These are phyloP conservation scores for Poecilia velifera DNA, from an alignment of 2,797 vertebrate genomes.

Conservation along the genomic window DNA sequence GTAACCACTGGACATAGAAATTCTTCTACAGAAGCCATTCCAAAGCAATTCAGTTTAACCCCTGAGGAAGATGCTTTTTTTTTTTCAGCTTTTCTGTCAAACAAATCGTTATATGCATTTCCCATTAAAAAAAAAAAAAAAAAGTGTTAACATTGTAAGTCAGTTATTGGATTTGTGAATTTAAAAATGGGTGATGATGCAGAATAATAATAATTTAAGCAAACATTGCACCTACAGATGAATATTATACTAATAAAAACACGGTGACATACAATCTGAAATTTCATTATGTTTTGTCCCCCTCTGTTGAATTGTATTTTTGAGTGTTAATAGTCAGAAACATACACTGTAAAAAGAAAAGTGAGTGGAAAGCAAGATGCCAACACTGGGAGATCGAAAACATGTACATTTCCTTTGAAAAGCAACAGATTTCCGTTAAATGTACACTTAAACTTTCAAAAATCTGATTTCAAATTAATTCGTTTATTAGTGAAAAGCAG, in stretches of 20 bases:
- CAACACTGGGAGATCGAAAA: neutral
- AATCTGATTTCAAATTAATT: neutral
- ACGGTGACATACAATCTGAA: neutral
- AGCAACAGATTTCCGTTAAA: neutral
- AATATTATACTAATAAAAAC: neutral
- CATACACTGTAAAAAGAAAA: too few species aligned
- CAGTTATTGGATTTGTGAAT: neutral
- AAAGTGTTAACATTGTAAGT: neutral
- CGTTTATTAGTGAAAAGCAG: neutral
- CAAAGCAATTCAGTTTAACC: conserved; percentile 46
- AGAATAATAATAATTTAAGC: neutral
- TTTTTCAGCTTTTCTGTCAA: conserved; percentile 30
- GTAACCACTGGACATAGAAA: conserved; percentile 39
- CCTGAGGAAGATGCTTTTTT: conserved; percentile 12
- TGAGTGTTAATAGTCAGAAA: neutral
- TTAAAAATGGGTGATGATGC: neutral
- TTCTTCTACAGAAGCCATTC: conserved; percentile 46
- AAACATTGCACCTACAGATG: neutral
- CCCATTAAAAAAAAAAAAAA: too few species aligned
- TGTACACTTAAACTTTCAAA: neutral
- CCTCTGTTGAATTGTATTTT: neutral
- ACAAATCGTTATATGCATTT: neutral
- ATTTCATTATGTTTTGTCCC: neutral
- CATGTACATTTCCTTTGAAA: neutral
- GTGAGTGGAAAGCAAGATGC: neutral